phyloP scores from a whole-genome alignment of 1,140 invertebrate species.

The Penaeus indicus region DNA sequence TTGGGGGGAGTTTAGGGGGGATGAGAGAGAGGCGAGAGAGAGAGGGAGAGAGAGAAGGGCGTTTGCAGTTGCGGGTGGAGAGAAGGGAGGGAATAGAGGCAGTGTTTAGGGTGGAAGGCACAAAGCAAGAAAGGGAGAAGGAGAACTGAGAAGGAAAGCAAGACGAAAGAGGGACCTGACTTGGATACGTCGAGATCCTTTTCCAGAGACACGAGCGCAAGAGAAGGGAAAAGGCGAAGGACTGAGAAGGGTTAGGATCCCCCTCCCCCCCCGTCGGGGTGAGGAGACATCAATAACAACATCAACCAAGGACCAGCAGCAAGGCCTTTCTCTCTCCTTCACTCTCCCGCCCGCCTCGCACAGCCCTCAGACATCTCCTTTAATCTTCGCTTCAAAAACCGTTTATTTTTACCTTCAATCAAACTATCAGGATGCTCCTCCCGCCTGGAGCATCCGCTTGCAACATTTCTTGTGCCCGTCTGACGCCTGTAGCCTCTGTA shows the following conservation, averaged over 20 bases:
- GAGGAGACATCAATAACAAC: too few relatives aligned
- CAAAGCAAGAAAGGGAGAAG: background rate
- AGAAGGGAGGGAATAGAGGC: background rate
- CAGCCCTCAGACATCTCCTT: background rate
- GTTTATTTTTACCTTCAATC: too few relatives aligned
- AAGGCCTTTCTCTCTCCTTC: background rate
- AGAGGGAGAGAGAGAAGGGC: constrained; percentile 3
- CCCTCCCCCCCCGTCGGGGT: too few relatives aligned
- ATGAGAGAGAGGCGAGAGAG: background rate
- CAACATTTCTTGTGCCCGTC: too few relatives aligned
- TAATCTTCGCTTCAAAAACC: too few relatives aligned
- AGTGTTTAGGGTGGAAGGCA: background rate
- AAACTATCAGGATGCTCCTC: too few relatives aligned
- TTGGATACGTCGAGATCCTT: too few relatives aligned
- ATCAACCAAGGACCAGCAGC: too few relatives aligned
- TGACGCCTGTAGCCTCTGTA: too few relatives aligned
- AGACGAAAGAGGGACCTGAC: background rate
- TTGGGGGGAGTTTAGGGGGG: constrained; percentile 39
- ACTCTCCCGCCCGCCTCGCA: background rate
- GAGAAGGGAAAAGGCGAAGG: constrained; percentile 11
- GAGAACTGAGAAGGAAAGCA: background rate
- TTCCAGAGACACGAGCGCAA: background rate
- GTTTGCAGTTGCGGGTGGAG: constrained; percentile 25
- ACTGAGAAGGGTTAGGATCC: background rate
- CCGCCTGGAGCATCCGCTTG: too few relatives aligned